Conservation (phyloP, 2,797 vertebrate species). For the Sebastes cheni region DNA sequence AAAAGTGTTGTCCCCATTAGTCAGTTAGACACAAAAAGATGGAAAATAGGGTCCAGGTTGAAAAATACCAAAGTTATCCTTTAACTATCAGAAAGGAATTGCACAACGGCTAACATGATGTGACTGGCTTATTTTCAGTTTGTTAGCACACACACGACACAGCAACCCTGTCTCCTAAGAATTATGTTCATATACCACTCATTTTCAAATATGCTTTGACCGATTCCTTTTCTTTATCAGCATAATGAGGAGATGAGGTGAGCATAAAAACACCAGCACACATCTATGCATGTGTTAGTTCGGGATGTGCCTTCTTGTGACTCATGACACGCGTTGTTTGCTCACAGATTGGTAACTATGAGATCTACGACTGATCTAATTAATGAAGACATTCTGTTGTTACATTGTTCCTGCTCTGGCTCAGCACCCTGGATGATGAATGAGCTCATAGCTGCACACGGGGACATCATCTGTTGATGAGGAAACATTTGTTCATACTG, state of each 20-base stretch:
- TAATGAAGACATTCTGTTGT: not conserved
- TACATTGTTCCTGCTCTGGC: not conserved
- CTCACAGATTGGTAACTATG: not conserved
- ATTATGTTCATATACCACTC: not conserved
- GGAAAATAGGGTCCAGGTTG: no score
- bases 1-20: no score
- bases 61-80: no score
- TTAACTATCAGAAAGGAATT: no score
- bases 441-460: not conserved
- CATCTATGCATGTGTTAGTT: not conserved
- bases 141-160: not conserved
- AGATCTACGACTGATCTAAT: not conserved
- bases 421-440: not conserved
- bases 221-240: not conserved
- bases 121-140: no score
- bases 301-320: not conserved
- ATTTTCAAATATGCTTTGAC: not conserved
- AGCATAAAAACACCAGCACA: not conserved
- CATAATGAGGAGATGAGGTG: not conserved
- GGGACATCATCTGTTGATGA: not conserved
- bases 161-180: not conserved
- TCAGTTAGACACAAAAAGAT: no score
- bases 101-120: no score
- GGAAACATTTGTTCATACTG: not conserved
- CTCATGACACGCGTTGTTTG: not conserved